These are phyloP conservation scores for Butastur rufipennis DNA, from an alignment of 2,113 vertebrate genomes.

Conservation along the genomic window DNA sequence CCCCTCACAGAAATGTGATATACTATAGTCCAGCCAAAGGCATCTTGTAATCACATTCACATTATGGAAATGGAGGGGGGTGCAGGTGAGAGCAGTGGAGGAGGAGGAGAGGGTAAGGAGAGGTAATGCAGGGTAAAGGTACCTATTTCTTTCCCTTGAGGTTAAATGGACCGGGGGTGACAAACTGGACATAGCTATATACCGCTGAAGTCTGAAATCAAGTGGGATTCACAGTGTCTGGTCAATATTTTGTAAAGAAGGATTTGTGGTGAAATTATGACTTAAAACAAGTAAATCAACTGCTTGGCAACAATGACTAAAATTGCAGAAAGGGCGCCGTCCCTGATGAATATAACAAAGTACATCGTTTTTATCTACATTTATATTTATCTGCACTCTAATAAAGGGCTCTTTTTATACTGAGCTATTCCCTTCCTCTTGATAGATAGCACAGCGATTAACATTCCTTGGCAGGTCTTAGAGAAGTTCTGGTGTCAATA, in stretches of 20 bases:
- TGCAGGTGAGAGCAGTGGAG: neutral
- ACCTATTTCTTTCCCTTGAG: neutral
- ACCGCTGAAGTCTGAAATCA: neutral
- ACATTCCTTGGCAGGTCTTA: conserved; percentile 52
- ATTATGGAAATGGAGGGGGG: neutral
- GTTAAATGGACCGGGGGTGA: neutral
- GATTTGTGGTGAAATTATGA: neutral
- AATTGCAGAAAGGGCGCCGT: neutral
- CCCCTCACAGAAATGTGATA: neutral
- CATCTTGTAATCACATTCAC: neutral
- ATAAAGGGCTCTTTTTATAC: conserved; percentile 1
- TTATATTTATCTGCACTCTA: conserved; percentile 26
- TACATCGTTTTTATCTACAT: neutral
- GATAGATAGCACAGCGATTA: conserved; percentile 42
- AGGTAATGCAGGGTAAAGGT: neutral
- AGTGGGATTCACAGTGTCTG: neutral
- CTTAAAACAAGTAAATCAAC: neutral
- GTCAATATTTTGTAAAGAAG: neutral
- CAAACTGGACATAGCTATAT: neutral
- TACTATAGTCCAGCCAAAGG: neutral
- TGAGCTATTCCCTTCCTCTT: neutral
- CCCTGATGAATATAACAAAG: neutral
- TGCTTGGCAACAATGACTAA: neutral
- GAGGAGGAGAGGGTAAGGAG: neutral
- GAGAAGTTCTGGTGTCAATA: conserved; percentile 60